Evolutionary conservation across 2,888 invertebrate species (phyloP).

Genomic region (Drosophila mimica): DNA sequence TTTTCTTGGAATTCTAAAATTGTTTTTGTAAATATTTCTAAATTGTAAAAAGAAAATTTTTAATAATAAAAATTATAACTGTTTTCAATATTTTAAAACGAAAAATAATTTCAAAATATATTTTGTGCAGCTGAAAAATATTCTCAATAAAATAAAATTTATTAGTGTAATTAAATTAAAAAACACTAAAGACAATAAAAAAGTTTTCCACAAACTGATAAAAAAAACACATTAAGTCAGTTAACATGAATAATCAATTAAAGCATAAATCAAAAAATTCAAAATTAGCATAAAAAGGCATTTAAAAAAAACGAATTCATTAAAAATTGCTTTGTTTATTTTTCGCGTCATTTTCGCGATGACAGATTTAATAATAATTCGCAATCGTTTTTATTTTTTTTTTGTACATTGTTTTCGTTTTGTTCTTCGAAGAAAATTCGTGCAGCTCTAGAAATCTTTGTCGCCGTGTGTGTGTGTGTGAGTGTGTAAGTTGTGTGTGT

Average conservation of each 20-base stretch:
- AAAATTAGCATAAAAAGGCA: not conserved
- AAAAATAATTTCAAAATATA: not conserved
- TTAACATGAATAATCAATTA: not conserved
- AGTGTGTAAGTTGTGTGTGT: conserved; percentile 19
- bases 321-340: conserved; percentile 11
- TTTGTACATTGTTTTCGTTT: conserved; percentile 4
- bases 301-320: conserved; percentile 7
- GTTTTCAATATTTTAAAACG: not conserved
- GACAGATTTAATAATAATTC: conserved; percentile 6
- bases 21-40: not conserved
- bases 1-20: not conserved
- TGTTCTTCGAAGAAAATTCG: conserved; percentile 27
- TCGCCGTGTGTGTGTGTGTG: conserved; percentile 6
- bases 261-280: conserved; percentile 4
- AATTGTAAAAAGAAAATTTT: not conserved
- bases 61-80: not conserved
- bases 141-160: not conserved
- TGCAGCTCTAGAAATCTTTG: conserved; percentile 14
- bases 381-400: not conserved
- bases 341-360: conserved; percentile 5
- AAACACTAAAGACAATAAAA: conserved; percentile 3
- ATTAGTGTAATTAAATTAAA: not conserved
- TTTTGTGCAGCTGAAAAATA: not conserved
- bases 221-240: not conserved
- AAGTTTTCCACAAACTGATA: not conserved